phyloP scores from a whole-genome alignment of 2,113 vertebrate genomes.

The Bucco capensis region DNA sequence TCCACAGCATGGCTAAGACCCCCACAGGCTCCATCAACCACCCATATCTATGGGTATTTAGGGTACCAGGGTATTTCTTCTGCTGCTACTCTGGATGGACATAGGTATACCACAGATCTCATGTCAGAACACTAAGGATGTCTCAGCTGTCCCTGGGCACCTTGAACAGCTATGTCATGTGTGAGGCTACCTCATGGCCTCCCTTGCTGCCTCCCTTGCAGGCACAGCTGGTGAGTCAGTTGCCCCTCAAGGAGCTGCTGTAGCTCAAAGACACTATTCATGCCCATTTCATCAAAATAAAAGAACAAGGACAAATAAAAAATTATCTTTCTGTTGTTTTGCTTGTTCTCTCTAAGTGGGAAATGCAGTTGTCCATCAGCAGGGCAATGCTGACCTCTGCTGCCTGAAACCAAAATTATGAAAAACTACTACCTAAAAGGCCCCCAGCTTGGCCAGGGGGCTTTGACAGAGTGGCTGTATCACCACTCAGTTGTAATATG shows the following conservation, averaged over 20 bases:
- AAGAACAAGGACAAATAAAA: not conserved
- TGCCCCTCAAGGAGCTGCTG: not conserved
- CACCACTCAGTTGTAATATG: fast-evolving
- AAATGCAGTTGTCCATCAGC: constrained; percentile 7
- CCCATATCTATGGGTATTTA: fast-evolving
- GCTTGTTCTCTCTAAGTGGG: not conserved
- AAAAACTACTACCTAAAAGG: not conserved
- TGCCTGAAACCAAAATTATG: constrained; percentile 51
- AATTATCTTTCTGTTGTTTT: not conserved
- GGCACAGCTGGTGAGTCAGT: not conserved
- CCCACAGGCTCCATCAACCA: too few relatives aligned
- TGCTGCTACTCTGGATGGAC: not conserved
- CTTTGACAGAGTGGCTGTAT: not conserved
- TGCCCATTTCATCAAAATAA: not conserved
- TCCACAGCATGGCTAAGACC: not conserved
- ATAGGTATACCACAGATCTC: not conserved
- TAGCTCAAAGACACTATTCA: not conserved
- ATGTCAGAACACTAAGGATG: fast-evolving
- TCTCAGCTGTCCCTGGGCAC: not conserved
- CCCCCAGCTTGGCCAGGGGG: not conserved
- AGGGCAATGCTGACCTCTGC: constrained; percentile 76
- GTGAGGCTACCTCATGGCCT: not conserved
- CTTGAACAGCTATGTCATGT: fast-evolving
- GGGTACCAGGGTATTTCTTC: not conserved
- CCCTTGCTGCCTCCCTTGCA: too few relatives aligned